phyloP scores from a whole-genome alignment of 2,113 vertebrate genomes.

The Cynoglossus semilaevis region DNA sequence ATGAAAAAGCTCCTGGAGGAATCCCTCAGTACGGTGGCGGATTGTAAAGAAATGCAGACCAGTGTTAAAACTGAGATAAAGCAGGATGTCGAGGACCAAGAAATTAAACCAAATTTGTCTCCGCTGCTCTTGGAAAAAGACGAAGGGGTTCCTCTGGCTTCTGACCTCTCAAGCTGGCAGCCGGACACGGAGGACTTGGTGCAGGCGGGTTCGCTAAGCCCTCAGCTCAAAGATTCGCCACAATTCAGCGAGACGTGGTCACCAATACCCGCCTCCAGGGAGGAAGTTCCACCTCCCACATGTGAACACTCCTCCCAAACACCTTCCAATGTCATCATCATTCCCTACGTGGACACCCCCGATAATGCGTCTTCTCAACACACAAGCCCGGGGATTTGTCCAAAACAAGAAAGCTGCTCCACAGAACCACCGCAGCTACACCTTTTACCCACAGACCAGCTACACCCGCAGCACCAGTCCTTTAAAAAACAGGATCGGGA shows the following conservation, averaged over 20 bases:
- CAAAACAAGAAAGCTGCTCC: slow-evolving; percentile 32
- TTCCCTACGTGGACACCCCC: slow-evolving; percentile 2
- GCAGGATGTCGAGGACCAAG: slow-evolving; percentile 27
- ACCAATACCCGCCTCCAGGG: slow-evolving; percentile 5
- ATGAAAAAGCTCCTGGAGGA: slow-evolving; percentile 80
- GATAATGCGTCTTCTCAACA: slow-evolving; percentile 1
- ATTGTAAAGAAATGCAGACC: slow-evolving; percentile 28
- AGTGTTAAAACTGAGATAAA: slow-evolving; percentile 31
- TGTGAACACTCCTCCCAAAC: slow-evolving; percentile 34
- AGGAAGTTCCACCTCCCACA: neutral
- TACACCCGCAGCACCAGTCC: neutral
- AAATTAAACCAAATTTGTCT: slow-evolving; percentile 39
- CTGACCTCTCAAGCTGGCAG: slow-evolving; percentile 52
- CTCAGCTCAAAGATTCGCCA: slow-evolving; percentile 8
- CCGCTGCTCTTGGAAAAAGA: slow-evolving; percentile 20
- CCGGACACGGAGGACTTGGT: slow-evolving; percentile 11
- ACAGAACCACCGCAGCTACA: slow-evolving; percentile 40
- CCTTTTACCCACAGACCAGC: slow-evolving; percentile 12
- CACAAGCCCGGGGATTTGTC: slow-evolving; percentile 26
- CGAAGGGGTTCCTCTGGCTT: slow-evolving; percentile 23
- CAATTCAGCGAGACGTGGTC: slow-evolving; percentile 5
- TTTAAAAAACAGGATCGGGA: neutral
- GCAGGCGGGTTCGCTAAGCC: slow-evolving; percentile 4
- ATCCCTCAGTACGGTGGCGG: slow-evolving; percentile 66
- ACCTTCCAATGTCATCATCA: slow-evolving; percentile 1